Conservation (phyloP, 2,797 vertebrate genomes). For the Hylomyscus alleni region DNA sequence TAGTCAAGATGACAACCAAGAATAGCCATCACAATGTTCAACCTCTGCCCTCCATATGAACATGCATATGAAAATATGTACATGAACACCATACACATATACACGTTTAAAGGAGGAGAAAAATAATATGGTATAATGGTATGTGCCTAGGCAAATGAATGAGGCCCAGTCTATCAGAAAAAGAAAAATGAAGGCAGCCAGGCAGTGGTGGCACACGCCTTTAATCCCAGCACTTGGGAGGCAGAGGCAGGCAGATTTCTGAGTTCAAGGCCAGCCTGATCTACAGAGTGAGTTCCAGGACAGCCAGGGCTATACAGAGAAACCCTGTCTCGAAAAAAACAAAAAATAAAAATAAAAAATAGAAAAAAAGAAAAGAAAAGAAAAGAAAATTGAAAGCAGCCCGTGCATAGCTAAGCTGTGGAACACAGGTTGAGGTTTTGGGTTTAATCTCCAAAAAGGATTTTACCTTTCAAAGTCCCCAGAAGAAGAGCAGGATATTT, state of each 20-base stretch:
- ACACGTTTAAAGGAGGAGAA: not conserved
- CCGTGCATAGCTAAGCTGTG: not conserved
- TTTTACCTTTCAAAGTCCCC: not conserved
- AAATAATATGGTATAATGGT: not conserved
- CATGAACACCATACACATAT: not conserved
- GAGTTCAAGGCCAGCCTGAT: too few relatives aligned
- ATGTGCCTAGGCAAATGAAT: too few relatives aligned
- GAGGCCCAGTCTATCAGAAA: not conserved
- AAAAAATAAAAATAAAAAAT: too few relatives aligned
- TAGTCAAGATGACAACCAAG: not conserved
- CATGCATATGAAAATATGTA: not conserved
- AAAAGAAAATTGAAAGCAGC: not conserved
- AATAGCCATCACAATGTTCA: not conserved
- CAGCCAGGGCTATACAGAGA: too few relatives aligned
- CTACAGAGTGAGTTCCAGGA: too few relatives aligned
- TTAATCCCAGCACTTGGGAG: too few relatives aligned
- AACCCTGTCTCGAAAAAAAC: too few relatives aligned
- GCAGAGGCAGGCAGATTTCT: too few relatives aligned
- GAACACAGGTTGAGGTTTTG: not conserved
- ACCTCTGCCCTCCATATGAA: not conserved
- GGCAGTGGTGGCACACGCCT: too few relatives aligned
- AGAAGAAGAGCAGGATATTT: not conserved
- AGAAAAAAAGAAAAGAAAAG: too few relatives aligned
- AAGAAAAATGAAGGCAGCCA: not conserved
- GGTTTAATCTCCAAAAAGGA: not conserved